Conservation (phyloP, 1,140 invertebrate species). For the Leptinotarsa texana region DNA sequence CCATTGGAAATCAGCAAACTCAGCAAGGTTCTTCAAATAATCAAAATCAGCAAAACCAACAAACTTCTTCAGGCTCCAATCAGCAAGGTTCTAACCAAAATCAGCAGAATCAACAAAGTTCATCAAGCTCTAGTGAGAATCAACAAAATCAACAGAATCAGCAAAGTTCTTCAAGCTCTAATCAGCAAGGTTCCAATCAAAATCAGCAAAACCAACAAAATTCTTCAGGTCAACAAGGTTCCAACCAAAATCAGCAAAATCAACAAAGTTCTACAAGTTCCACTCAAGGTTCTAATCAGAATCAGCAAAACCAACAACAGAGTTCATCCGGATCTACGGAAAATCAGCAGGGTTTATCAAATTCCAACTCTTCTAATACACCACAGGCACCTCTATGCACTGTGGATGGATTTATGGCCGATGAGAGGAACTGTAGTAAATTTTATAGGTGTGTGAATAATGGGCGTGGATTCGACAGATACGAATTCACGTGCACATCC, state of each 20-base stretch:
- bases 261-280: constrained; percentile 26
- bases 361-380: constrained; percentile 57
- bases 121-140: constrained; percentile 32
- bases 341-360: constrained; percentile 18
- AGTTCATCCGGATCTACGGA: constrained; percentile 26
- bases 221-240: constrained; percentile 15
- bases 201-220: constrained; percentile 17
- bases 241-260: constrained; percentile 35
- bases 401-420: constrained; percentile 11
- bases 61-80: constrained; percentile 17
- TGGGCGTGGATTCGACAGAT: constrained; percentile 59
- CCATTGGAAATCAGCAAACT: constrained; percentile 23
- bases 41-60: constrained; percentile 26
- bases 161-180: constrained; percentile 21
- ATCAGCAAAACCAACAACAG: constrained; percentile 24
- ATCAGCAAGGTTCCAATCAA: constrained; percentile 24
- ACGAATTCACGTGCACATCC: constrained; percentile 65
- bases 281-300: constrained; percentile 21
- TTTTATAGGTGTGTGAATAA: constrained; percentile 64
- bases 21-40: constrained; percentile 14
- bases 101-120: constrained; percentile 30
- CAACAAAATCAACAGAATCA: constrained; percentile 31
- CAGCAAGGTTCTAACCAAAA: constrained; percentile 32
- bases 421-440: constrained; percentile 35
- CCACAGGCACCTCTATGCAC: constrained; percentile 60